Evolutionary conservation across 2,113 vertebrate genomes (phyloP).

Genomic region (Aldabrachelys gigantea): DNA sequence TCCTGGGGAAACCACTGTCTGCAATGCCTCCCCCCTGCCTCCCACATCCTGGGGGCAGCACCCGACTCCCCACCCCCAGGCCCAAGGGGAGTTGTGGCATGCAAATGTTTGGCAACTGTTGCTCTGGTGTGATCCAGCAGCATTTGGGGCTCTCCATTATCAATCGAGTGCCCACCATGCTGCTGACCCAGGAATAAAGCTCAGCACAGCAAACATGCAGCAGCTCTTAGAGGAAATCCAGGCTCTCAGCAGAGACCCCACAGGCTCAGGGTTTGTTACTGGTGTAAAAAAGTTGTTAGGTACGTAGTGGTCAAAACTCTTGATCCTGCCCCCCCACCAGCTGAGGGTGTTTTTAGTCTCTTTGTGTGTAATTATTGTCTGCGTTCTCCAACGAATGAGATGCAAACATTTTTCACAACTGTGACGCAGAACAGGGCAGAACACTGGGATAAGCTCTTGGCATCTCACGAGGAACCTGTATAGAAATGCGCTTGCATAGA

Average conservation of each 20-base stretch:
- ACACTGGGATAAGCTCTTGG: neutral
- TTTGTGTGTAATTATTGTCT: neutral
- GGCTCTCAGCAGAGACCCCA: neutral
- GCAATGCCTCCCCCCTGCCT: too few species aligned
- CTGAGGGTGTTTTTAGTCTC: neutral
- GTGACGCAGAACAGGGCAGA: neutral
- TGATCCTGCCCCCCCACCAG: neutral
- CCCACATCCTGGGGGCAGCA: too few species aligned
- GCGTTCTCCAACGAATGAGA: neutral
- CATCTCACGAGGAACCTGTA: neutral
- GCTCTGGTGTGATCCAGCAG: too few species aligned
- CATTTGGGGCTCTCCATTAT: neutral
- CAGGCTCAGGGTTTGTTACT: neutral
- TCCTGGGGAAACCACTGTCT: too few species aligned
- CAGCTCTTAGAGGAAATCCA: neutral
- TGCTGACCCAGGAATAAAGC: neutral
- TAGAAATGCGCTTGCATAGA: neutral
- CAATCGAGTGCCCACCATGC: neutral
- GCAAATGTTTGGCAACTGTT: too few species aligned
- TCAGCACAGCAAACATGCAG: neutral
- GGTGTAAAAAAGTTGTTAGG: neutral
- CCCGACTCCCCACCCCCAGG: too few species aligned
- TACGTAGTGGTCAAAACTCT: neutral
- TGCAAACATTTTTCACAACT: neutral
- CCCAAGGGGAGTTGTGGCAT: too few species aligned